A percentile compares a stretch with the other conserved stretches of the same genome.
phyloP scores from a whole-genome alignment of 2,888 invertebrate species.

The Tubulanus polymorphus region DNA sequence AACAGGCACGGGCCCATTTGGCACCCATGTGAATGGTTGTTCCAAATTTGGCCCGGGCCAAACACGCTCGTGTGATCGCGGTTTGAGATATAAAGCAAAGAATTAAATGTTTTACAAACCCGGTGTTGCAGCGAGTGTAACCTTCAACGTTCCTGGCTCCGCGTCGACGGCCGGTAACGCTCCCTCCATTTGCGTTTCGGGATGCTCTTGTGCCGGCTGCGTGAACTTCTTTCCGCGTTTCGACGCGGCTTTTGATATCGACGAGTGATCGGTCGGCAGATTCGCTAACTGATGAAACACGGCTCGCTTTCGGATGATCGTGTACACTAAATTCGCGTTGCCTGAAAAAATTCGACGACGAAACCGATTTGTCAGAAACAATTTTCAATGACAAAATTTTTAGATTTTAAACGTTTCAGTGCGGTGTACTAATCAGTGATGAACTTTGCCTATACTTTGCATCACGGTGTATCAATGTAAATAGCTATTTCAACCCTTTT shows the following conservation, averaged over 20 bases:
- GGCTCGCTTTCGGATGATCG: conserved; percentile 96
- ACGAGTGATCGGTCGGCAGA: conserved; percentile 85
- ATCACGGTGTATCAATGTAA: no score
- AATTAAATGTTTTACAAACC: conserved; percentile 54
- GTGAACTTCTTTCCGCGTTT: conserved; percentile 49
- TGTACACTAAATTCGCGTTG: conserved; percentile 98
- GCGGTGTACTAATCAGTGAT: no score
- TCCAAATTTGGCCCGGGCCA: no score
- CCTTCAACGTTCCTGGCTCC: conserved; percentile 75
- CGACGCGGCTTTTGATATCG: conserved; percentile 71
- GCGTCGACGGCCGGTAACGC: conserved; percentile 50
- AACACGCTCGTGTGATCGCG: no score
- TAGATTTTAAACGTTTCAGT: no score
- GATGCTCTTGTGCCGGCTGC: conserved; percentile 21
- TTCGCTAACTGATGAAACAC: conserved; percentile 98
- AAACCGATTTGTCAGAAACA: no score
- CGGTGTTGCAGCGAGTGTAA: conserved; percentile 85
- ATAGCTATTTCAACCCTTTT: no score
- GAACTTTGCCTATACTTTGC: no score
- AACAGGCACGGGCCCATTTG: no score
- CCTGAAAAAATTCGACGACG: conserved; percentile 63
- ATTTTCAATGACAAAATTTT: no score
- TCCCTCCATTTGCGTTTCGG: conserved; percentile 51
- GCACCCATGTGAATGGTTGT: no score
- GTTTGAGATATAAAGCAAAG: no score